phyloP scores from a whole-genome alignment of 2,113 vertebrate genomes.

The Emydura subglobosa region DNA sequence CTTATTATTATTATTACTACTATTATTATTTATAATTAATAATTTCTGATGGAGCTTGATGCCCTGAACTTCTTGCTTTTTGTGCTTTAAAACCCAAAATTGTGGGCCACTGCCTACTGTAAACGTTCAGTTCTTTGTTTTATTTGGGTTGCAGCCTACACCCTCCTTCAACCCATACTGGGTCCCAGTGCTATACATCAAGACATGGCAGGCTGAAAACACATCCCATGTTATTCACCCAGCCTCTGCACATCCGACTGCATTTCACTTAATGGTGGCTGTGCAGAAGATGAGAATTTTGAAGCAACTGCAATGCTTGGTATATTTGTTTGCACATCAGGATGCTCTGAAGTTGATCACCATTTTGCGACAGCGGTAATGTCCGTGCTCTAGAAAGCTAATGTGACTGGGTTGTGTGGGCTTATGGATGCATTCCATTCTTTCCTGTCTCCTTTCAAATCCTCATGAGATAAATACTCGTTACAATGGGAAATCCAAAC shows the following conservation, averaged over 20 bases:
- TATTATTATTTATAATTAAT: background rate
- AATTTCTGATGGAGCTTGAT: background rate
- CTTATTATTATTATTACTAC: background rate
- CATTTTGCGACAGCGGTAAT: background rate
- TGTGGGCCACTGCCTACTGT: background rate
- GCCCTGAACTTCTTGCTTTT: background rate
- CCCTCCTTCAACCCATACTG: background rate
- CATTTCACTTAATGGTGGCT: background rate
- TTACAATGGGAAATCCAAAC: background rate
- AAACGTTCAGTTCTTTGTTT: background rate
- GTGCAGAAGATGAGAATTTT: background rate
- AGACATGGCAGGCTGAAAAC: background rate
- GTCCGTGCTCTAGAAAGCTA: background rate
- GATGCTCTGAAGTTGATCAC: background rate
- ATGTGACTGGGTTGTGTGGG: background rate
- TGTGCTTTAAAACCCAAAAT: background rate
- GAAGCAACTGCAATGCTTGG: background rate
- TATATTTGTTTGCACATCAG: background rate
- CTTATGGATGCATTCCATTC: background rate
- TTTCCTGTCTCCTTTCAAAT: background rate
- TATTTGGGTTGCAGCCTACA: background rate
- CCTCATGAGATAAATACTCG: background rate
- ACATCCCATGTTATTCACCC: background rate
- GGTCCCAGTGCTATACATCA: background rate
- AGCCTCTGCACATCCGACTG: background rate